These are phyloP conservation scores for Proteles cristata DNA, from an alignment of 2,113 vertebrate species.

Conservation along the genomic window DNA sequence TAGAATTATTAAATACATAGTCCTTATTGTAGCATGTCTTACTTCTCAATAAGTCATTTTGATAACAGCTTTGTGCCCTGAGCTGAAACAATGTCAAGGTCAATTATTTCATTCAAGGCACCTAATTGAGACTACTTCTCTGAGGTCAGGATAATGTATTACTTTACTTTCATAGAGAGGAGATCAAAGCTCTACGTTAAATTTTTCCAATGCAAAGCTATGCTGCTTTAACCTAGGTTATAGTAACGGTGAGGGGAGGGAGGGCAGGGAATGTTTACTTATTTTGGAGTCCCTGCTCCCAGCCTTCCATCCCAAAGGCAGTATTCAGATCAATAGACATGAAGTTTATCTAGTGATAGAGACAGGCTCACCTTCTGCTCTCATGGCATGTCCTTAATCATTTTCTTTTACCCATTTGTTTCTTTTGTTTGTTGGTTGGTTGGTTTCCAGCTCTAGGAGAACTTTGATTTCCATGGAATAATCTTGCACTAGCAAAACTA, in stretches of 20 bases:
- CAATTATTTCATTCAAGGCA: constrained; percentile 84
- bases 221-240: constrained; percentile 62
- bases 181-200: constrained; percentile 76
- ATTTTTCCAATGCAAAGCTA: background rate
- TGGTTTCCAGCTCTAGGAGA: background rate
- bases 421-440: background rate
- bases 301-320: background rate
- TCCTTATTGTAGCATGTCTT: constrained; percentile 69
- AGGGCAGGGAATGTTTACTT: background rate
- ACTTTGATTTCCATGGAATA: constrained; percentile 13
- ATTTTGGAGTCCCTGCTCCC: background rate
- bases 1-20: constrained; percentile 80
- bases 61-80: constrained; percentile 80
- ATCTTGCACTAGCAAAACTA: background rate
- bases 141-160: constrained; percentile 81
- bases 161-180: constrained; percentile 79
- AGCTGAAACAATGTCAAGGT: constrained; percentile 85
- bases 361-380: background rate
- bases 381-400: background rate
- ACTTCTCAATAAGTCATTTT: constrained; percentile 80
- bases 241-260: background rate
- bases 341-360: background rate
- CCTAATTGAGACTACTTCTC: constrained; percentile 82
- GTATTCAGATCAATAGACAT: background rate
- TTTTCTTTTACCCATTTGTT: background rate